These are phyloP conservation scores for Tachysurus fulvidraco DNA, from an alignment of 2,113 vertebrate genomes.

Conservation along the genomic window DNA sequence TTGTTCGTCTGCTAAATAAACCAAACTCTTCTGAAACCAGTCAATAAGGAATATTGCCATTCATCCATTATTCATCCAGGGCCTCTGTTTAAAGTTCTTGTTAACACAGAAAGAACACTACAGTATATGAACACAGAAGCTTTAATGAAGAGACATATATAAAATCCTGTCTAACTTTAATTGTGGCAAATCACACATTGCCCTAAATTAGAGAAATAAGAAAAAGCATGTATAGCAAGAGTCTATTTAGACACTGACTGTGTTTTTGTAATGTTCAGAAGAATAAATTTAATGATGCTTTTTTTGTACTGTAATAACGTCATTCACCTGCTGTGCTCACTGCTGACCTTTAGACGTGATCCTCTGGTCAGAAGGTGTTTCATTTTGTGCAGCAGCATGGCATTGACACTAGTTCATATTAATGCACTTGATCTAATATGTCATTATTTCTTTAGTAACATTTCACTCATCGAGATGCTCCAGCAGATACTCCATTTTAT, in stretches of 20 bases:
- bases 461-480: neutral
- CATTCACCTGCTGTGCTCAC: neutral
- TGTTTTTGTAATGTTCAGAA: neutral
- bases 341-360: conserved; percentile 8
- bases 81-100: neutral
- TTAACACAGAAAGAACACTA: neutral
- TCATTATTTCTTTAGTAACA: neutral
- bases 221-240: neutral
- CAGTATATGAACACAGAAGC: neutral
- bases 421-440: neutral
- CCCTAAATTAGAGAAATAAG: neutral
- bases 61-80: neutral
- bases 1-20: too few relatives aligned
- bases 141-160: neutral
- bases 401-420: neutral
- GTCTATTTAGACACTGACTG: neutral
- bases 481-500: neutral
- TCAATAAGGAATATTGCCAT: too few relatives aligned
- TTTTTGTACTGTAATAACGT: neutral
- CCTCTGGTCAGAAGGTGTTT: neutral
- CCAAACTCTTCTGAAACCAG: too few relatives aligned
- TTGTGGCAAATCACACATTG: neutral
- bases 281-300: neutral
- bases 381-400: conserved; percentile 1
- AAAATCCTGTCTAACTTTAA: neutral